These are phyloP conservation scores for Rhinopomastus cyanomelas DNA, from an alignment of 2,113 vertebrate genomes.

Conservation along the genomic window DNA sequence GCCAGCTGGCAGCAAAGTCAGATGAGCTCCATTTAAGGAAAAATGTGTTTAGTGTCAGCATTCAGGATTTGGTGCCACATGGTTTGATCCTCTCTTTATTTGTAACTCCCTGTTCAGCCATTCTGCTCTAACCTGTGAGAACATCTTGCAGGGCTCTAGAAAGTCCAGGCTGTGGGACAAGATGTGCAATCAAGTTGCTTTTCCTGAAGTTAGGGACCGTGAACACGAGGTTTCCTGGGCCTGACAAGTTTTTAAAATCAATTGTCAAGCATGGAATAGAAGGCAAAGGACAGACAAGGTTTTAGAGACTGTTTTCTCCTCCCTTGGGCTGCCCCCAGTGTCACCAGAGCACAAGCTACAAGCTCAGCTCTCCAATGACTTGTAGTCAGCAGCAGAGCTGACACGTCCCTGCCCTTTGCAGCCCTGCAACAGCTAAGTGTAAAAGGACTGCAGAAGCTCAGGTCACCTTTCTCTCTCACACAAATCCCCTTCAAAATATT, in stretches of 20 bases:
- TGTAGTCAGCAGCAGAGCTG: neutral
- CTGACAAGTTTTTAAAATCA: neutral
- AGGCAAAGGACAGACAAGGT: neutral
- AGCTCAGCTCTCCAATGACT: neutral
- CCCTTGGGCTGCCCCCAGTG: neutral
- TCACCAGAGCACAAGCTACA: neutral
- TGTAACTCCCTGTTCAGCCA: conserved; percentile 8
- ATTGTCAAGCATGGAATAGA: neutral
- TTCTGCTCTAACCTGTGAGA: neutral
- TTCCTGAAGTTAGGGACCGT: neutral
- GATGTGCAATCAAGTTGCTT: neutral
- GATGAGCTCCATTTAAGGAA: conserved; percentile 19
- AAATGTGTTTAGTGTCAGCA: neutral
- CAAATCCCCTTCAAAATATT: neutral
- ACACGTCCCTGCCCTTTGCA: neutral
- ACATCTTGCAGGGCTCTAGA: neutral
- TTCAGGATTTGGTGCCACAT: neutral
- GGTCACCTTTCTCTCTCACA: neutral
- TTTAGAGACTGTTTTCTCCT: neutral
- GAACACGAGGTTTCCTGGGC: neutral
- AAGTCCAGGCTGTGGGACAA: neutral
- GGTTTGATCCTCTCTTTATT: neutral
- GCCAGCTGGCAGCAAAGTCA: conserved; percentile 3
- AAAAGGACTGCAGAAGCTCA: conserved; percentile 43
- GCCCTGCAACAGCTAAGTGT: conserved; percentile 55